Evolutionary conservation across 2,797 vertebrate genomes (phyloP).

Genomic region (Enteromius thamalakanensis): DNA sequence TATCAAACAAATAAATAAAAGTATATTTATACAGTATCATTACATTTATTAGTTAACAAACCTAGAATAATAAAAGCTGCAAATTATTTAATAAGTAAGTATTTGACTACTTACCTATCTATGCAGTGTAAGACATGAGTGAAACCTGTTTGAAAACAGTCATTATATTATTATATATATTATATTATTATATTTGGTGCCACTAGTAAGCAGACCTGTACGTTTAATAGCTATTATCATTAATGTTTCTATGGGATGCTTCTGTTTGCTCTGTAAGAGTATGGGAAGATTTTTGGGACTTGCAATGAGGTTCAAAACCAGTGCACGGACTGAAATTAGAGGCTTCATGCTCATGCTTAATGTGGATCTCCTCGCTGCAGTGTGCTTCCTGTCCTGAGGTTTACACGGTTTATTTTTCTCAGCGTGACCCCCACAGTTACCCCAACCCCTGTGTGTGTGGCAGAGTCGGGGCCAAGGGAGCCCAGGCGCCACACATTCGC

Average conservation of each 20-base stretch:
- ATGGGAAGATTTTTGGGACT: neutral
- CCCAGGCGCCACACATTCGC: slow-evolving; percentile 73
- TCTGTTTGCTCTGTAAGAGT: slow-evolving; percentile 1
- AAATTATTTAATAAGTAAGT: neutral
- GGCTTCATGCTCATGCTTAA: slow-evolving; percentile 51
- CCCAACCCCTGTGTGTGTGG: slow-evolving; percentile 49
- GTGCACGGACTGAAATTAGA: slow-evolving; percentile 27
- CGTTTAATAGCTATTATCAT: neutral
- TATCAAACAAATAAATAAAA: too few species aligned
- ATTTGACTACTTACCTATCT: neutral
- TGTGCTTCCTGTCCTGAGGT: slow-evolving; percentile 70
- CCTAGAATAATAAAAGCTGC: neutral
- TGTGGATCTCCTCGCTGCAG: slow-evolving; percentile 61
- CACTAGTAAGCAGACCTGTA: neutral
- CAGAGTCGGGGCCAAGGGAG: slow-evolving; percentile 52
- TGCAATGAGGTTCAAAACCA: slow-evolving; percentile 5
- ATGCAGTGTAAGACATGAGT: neutral
- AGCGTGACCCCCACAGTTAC: slow-evolving; percentile 54
- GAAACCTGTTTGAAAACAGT: slow-evolving; percentile 13
- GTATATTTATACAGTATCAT: neutral
- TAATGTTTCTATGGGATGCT: neutral
- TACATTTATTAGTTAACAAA: neutral
- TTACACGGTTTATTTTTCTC: slow-evolving; percentile 68
- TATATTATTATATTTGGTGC: neutral
- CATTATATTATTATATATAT: neutral